Percentiles rank a stretch among this genome's conserved stretches.
Evolutionary conservation across 1,140 invertebrate species (phyloP).

Genomic region (Pentalonia nigronervosa): DNA sequence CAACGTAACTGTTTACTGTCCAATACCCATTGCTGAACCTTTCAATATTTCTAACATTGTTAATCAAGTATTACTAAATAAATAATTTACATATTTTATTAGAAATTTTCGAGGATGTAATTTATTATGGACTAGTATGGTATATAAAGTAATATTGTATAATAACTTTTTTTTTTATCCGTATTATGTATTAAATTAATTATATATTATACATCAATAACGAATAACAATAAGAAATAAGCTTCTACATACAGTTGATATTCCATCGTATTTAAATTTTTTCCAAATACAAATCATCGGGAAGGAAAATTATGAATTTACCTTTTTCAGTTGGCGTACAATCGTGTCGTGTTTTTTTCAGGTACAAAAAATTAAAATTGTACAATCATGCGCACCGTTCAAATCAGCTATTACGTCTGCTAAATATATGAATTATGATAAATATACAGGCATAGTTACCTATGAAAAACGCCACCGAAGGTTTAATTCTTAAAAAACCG

Average conservation of each 20-base stretch:
- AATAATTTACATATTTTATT: too few species aligned
- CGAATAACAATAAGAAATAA: too few species aligned
- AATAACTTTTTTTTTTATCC: too few species aligned
- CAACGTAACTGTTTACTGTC: too few species aligned
- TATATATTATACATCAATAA: too few species aligned
- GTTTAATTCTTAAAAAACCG: not conserved
- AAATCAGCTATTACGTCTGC: not conserved
- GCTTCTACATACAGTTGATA: not conserved
- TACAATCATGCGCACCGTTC: not conserved
- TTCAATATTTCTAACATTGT: too few species aligned
- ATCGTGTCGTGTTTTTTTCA: not conserved
- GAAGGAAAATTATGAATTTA: not conserved
- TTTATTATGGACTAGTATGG: too few species aligned
- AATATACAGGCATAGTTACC: not conserved
- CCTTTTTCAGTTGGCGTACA: not conserved
- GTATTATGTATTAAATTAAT: too few species aligned
- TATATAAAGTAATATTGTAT: too few species aligned
- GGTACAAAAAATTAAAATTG: not conserved
- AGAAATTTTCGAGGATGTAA: too few species aligned
- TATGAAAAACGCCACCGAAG: not conserved
- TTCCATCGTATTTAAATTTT: not conserved
- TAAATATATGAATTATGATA: constrained; percentile 12
- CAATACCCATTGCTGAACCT: too few species aligned
- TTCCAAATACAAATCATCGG: not conserved
- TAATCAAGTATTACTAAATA: too few species aligned